Evolutionary conservation across 1,140 invertebrate genomes (phyloP).

Genomic region (Piezodorus guildinii): DNA sequence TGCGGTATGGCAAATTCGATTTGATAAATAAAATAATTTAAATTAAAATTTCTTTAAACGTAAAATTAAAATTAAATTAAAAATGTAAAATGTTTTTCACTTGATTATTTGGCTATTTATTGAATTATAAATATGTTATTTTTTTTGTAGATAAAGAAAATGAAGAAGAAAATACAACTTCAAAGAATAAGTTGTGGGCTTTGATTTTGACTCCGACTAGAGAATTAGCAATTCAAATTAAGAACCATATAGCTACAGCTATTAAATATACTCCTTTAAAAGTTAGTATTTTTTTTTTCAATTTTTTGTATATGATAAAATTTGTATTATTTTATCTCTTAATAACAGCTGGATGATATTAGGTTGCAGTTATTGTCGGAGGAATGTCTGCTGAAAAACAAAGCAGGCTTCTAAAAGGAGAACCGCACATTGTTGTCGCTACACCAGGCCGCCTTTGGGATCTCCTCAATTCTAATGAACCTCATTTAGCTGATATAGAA

Average conservation of each 20-base stretch:
- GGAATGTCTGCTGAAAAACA: conserved; percentile 87
- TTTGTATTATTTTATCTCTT: too few species aligned
- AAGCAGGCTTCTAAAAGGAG: conserved; percentile 59
- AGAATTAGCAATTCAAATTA: conserved; percentile 89
- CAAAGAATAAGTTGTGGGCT: conserved; percentile 45
- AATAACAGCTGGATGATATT: background rate
- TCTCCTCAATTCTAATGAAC: conserved; percentile 63
- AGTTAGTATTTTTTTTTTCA: conserved; percentile 32
- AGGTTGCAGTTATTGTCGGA: conserved; percentile 46
- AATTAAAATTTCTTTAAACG: too few species aligned
- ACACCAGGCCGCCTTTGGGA: conserved; percentile 95
- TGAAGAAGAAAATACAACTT: background rate
- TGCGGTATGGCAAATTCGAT: too few species aligned
- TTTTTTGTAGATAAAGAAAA: too few species aligned
- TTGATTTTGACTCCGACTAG: conserved; percentile 88
- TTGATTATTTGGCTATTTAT: too few species aligned
- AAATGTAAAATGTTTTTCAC: too few species aligned
- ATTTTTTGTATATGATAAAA: too few species aligned
- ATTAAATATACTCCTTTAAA: conserved; percentile 68
- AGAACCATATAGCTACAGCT: conserved; percentile 66
- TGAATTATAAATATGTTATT: too few species aligned
- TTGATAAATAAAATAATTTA: too few species aligned
- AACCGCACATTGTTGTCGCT: conserved; percentile 86
- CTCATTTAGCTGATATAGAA: conserved; percentile 57
- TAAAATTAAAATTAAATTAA: too few species aligned